Evolutionary conservation across 2,113 vertebrate species (phyloP).

Genomic region (Aegotheles bennettii): DNA sequence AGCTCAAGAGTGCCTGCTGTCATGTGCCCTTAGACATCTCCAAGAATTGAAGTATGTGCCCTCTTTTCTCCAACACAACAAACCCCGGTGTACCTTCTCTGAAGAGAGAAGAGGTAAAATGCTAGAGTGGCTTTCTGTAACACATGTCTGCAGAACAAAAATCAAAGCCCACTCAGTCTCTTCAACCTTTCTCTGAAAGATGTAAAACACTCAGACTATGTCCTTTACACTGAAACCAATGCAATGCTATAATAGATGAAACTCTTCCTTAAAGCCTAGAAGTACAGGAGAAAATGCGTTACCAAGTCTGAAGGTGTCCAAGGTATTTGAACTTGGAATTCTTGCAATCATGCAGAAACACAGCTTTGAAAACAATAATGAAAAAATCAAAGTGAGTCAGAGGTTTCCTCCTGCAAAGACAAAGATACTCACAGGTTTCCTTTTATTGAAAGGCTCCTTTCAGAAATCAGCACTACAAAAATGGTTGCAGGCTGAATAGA

Average conservation of each 20-base stretch:
- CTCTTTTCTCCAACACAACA: neutral
- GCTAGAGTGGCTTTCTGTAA: neutral
- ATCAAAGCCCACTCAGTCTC: conserved; percentile 7
- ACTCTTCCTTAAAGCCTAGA: neutral
- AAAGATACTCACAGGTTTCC: conserved; percentile 21
- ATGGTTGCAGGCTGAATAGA: neutral
- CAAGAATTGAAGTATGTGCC: neutral
- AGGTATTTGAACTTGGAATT: neutral
- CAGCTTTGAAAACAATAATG: conserved; percentile 23
- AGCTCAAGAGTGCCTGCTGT: neutral
- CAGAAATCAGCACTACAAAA: conserved; percentile 17
- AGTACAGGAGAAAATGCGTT: neutral
- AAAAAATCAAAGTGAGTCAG: conserved; percentile 36
- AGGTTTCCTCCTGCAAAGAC: conserved; percentile 49
- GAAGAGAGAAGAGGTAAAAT: neutral
- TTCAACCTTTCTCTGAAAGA: conserved; percentile 17
- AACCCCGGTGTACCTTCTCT: neutral
- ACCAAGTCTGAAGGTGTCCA: neutral
- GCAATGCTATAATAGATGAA: neutral
- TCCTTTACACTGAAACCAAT: conserved; percentile 15
- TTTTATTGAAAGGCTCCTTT: conserved; percentile 6
- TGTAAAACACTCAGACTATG: neutral
- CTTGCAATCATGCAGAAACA: conserved; percentile 29
- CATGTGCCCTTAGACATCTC: neutral
- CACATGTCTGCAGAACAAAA: neutral